Base-by-base conservation (phyloP, 1,140 invertebrate species). In the Adoxophyes honmai region DNA sequence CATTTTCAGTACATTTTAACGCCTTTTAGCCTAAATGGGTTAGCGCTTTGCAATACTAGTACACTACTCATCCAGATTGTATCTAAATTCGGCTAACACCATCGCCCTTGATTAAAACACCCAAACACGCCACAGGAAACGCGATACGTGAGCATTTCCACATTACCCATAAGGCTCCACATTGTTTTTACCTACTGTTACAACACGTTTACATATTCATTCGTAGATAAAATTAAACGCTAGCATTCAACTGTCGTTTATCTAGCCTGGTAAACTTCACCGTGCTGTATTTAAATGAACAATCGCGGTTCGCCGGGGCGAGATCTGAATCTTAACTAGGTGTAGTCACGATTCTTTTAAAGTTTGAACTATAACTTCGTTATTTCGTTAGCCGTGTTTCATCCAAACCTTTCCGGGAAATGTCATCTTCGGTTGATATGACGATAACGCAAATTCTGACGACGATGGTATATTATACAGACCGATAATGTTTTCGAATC, bases 301-400 rank as follows among this genome's bases (percentile, higher is more conserved):
- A 72, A 70, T 78, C 66, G 70, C 53, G 59, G 39, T 10, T 38
- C 21, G 21, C 37, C 38, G 55, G 34, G 35, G 52, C 68, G 64
- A 70, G 77, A 80, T 80, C 60, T 65, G 68, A 78, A 80, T 80
- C 77, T 80, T 78, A 78, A 80, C 68, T 70, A 78, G 70, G 61
- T 16, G 62, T 64, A 68, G 77, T 80, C 77, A 80, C 77, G 77
- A 77, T 57, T 64, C n/a, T 36, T 42, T 35, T 57, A 28, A 55
- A 48, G 33, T 56, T 52, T 36, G 34, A 38, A 51, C 39, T 42
- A 55, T 62, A 15, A 57, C 38, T 51, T 11, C 53, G 39, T 59
- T 44, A 55, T 37, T 51, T 28, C 15, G 18, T 55, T 55, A 34
- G 13, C 36, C 54, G n/a, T 48, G 21, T n/a, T 13, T 28, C 14